phyloP scores from a whole-genome alignment of 2,113 vertebrate species.

The Columbina picui region DNA sequence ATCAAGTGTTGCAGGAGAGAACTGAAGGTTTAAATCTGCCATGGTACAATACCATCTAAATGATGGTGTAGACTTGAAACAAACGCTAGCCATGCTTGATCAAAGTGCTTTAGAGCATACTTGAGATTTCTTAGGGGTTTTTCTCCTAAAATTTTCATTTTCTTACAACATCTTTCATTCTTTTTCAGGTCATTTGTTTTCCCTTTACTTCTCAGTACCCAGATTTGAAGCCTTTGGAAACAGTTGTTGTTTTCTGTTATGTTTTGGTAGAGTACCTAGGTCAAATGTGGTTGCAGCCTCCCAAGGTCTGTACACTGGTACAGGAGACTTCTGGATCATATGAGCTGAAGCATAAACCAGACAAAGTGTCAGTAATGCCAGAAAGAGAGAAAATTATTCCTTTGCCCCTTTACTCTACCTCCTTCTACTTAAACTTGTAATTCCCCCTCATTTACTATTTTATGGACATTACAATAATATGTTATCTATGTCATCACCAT shows the following conservation, averaged over 20 bases:
- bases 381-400: not conserved
- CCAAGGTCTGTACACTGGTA: not conserved
- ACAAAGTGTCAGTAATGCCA: not conserved
- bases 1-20: slow-evolving; percentile 8
- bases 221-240: not conserved
- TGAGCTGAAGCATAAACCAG: not conserved
- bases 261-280: not conserved
- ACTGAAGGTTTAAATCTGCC: slow-evolving; percentile 9
- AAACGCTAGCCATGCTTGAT: not conserved
- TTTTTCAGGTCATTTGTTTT: not conserved
- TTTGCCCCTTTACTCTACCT: not conserved
- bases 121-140: not conserved
- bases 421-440: not conserved
- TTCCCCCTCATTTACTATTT: not conserved
- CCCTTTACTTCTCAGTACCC: not conserved
- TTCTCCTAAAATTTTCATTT: not conserved
- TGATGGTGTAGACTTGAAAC: not conserved
- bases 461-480: not conserved
- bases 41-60: not conserved
- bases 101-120: not conserved
- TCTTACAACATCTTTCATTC: not conserved
- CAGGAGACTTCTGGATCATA: not conserved
- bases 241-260: not conserved
- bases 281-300: not conserved
- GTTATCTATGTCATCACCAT: not conserved